Evolutionary conservation across 2,797 vertebrate genomes (phyloP), one percentile per base, ranked within the genome.

Genomic region (Agapornis canus): DNA sequence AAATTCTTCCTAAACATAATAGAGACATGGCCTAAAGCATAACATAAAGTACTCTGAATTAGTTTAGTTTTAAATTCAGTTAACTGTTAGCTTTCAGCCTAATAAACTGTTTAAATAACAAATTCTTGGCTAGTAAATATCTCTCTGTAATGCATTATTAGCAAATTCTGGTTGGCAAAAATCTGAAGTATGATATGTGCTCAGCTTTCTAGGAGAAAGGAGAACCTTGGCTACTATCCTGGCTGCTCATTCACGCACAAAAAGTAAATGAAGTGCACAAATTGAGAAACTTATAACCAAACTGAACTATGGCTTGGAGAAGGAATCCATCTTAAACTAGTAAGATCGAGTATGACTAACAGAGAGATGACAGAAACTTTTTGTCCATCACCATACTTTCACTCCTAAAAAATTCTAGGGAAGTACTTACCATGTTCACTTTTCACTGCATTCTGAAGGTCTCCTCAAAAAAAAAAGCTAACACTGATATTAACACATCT

Each of bases 81-180:
- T 90, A 90, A 77, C 49, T 76, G n/a, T 85, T 75, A 91, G 31
- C 10, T 92, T 95, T 93, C n/a, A 92, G 45, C 5, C 10, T 65
- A 92, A 87, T 57, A 77, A 78, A 13, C 4, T 92, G 19, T 65
- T 94, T 85, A 80, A 94, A 77, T 84, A 95, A 72, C 5, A 86
- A 56, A 16, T 69, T 94, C 10, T 51, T 71, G 76, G 51, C 12
- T 57, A 52, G 29, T 60, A 64, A 71, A 32, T 69, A n/a, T 51
- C 14, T 64, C 13, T 80, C n/a, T 80, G 39, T 14, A 89, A 61
- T 2, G 15, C 35, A 48, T 31, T 47, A 56, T 16, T 49, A 39
- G 21, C 3, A 84, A 82, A 77, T 85, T 77, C 71, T 47, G 8
- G 13, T 57, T 19, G 11, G 25, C 11, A 32, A 61, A 84, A 76